Base-by-base conservation (phyloP, 1,140 invertebrate genomes). In the Calliphora vicina region DNA sequence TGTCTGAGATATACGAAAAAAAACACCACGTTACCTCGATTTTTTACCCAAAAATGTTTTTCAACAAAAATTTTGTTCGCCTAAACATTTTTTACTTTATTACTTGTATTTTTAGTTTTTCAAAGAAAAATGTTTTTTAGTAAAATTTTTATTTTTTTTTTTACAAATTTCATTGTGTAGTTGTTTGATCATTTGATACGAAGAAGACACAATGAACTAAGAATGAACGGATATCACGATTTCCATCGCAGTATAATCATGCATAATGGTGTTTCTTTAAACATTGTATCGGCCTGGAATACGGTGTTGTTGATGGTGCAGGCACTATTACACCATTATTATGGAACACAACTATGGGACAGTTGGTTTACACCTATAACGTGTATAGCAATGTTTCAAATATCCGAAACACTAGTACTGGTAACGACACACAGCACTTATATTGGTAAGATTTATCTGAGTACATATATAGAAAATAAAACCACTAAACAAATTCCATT, bases 171-270 rank as follows among this genome's bases (percentile, higher is more conserved):
- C 29, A 35, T 8, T 35, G n/a, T n/a, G n/a, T 85, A 93, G 92
- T 80, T 93, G 17, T 88, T 92, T 25, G 93, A 94, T 88, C 91
- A 93, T 84, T 85, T 93, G 73, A 88, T 93, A 0, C 93, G 93
- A 87, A 87, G 86, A 13, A 92, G 91, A 83, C 94, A 95, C 86
- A 91, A 93, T 84, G 88, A 91, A 81, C 87, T 94, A 26, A 91
- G 94, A 80, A 90, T 94, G 83, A 92, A 91, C 85, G 94, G 94
- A 27, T 95, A 94, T 85, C 91, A 94, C 82, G 94, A 94, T 42
- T 95, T 94, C 86, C 93, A 94, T 88, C 92, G 93, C 81, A 92
- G 92, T 8, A 94, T 93, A 5, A 92, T 92, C 85, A 91, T 92
- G 72, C 92, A 93, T 72, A 92, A 93, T 83, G 91, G 92, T 82